Conservation (phyloP, 2,888 invertebrate genomes). For the Parnassius glacialis region DNA sequence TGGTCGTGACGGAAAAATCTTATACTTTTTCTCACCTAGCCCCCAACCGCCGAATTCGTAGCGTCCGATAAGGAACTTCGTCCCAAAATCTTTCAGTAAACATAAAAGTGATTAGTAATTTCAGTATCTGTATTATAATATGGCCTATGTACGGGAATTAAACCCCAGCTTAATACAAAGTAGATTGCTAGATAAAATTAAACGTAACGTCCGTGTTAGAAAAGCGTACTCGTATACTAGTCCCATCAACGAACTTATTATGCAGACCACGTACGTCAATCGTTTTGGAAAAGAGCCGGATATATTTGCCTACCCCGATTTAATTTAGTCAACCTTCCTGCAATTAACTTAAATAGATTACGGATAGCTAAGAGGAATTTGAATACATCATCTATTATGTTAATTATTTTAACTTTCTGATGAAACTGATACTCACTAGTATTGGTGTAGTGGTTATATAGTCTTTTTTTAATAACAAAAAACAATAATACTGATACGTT, state of each 20-base stretch:
- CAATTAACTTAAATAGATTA: conserved; percentile 37
- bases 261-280: conserved; percentile 34
- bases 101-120: too few species aligned
- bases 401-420: conserved; percentile 19
- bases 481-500: too few species aligned
- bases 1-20: too few species aligned
- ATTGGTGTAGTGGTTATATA: too few species aligned
- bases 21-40: too few species aligned
- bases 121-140: background rate
- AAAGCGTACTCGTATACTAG: conserved; percentile 13
- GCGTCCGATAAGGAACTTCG: too few species aligned
- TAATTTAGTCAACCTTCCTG: conserved; percentile 36
- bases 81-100: too few species aligned
- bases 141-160: background rate
- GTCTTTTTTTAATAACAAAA: too few species aligned
- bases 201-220: conserved; percentile 11
- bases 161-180: conserved; percentile 10
- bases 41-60: too few species aligned
- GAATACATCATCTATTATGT: conserved; percentile 24
- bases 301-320: conserved; percentile 34
- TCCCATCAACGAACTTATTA: conserved; percentile 23
- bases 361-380: conserved; percentile 23
- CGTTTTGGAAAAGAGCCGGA: conserved; percentile 33
- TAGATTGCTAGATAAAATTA: conserved; percentile 25
- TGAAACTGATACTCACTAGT: background rate